These are phyloP conservation scores for Leptinotarsa defecta DNA, from an alignment of 1,140 invertebrate species.

Conservation along the genomic window DNA sequence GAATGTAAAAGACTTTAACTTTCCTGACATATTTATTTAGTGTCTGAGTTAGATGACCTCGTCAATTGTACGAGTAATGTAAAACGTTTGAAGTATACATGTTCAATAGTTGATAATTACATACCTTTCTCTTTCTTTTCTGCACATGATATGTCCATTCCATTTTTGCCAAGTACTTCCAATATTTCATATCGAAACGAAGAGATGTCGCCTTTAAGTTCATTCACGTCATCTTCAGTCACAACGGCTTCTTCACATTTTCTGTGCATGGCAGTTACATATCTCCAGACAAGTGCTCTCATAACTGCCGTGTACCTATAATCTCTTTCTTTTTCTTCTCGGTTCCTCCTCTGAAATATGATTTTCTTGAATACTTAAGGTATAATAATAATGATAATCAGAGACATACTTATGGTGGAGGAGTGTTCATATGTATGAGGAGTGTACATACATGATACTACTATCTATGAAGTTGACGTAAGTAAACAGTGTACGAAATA, in stretches of 20 bases:
- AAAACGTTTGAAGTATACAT: no score
- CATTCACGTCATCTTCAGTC: constrained; percentile 90
- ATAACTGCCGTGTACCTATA: constrained; percentile 78
- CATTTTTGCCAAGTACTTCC: constrained; percentile 79
- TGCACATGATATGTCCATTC: constrained; percentile 75
- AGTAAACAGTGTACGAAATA: no score
- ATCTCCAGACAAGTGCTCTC: constrained; percentile 82
- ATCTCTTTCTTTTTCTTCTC: constrained; percentile 66
- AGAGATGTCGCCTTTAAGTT: constrained; percentile 88
- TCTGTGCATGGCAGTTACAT: constrained; percentile 77
- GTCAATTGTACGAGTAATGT: neutral
- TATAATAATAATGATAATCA: neutral
- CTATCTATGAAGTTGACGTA: no score
- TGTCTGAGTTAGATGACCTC: neutral
- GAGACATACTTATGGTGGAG: neutral
- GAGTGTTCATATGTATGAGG: no score
- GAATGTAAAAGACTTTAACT: no score
- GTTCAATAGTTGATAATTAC: neutral
- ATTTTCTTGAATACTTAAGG: neutral
- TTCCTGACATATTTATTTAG: no score
- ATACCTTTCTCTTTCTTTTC: constrained; percentile 71
- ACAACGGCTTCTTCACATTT: constrained; percentile 76
- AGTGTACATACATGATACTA: no score
- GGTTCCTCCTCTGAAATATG: constrained; percentile 44
- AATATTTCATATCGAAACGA: constrained; percentile 81